Evolutionary conservation across 2,888 invertebrate genomes (phyloP).

Genomic region (Hyles lineata): DNA sequence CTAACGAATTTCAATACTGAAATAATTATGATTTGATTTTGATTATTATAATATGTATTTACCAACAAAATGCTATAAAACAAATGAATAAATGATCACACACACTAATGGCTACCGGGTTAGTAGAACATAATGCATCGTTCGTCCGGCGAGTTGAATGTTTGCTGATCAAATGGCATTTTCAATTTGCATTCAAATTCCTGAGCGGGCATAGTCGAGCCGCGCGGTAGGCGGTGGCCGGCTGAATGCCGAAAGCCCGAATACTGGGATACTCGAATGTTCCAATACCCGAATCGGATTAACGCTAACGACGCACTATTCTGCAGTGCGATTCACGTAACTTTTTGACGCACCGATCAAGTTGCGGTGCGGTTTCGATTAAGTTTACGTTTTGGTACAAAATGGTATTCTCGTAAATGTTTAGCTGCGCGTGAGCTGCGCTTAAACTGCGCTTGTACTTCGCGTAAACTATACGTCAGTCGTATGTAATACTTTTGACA

Average conservation of each 20-base stretch:
- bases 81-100: conserved; percentile 30
- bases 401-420: no score
- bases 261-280: conserved; percentile 60
- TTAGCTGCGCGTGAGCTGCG: no score
- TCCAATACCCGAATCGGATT: conserved; percentile 78
- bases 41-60: no score
- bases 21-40: no score
- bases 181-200: conserved; percentile 82
- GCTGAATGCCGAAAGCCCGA: conserved; percentile 61
- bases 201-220: conserved; percentile 65
- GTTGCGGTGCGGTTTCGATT: no score
- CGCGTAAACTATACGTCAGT: no score
- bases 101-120: conserved; percentile 58
- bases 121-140: conserved; percentile 61
- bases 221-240: conserved; percentile 48
- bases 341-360: no score
- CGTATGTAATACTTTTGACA: no score
- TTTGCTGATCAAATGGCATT: conserved; percentile 81
- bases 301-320: conserved; percentile 81
- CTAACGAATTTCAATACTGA: no score
- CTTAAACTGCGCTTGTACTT: no score
- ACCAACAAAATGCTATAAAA: background rate
- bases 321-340: no score
- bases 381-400: no score
- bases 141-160: conserved; percentile 69